Base-by-base conservation (phyloP, 2,888 invertebrate species). In the Gari tellinella region DNA sequence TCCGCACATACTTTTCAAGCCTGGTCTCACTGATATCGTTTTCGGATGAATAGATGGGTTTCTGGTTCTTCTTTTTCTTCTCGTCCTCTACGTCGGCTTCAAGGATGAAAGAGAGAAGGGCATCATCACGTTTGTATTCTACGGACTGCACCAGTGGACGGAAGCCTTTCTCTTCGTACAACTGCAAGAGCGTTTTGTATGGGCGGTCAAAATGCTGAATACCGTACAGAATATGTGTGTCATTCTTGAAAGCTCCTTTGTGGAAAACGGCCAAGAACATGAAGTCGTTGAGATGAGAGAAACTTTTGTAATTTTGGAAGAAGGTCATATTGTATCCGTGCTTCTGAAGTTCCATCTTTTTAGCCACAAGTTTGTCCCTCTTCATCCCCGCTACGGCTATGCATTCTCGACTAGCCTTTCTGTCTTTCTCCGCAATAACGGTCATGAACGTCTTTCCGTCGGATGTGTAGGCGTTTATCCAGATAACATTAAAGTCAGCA, bases 301-400 rank as follows among this genome's bases (percentile, higher is more conserved):
- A 69, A 62, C 88, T 88, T 38, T 80, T 80, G 76, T 86, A 89
- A 68, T 88, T 88, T 70, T 89, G 90, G 46, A 90, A 81, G 63
- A 86, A 82, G 7, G 85, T 87, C 70, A 90, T 81, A 70, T 89
- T 87, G 79, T 86, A 88, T 31, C 86, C 87, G 8, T 66, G 56
- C 26, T 80, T 76, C 53, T 87, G 83, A 23, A 84, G 77, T 23
- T 79, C 72, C 0, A 87, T 72, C 70, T 88, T 88, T 14, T 68
- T 69, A 21, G 80, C 70, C 8, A 83, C 75, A 5, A 89, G 75
- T 40, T 81, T 80, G 43, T 84, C 49, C 57, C 85, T 80, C 2
- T 72, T 74, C 25, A 89, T 65, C 7, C 88, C 89, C 21, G 83
- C 83, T 17, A 86, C 70, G 8, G 88, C 77, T 10, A 82, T 57